Conservation (phyloP, 2,113 vertebrate species). For the Asarcornis scutulata region DNA sequence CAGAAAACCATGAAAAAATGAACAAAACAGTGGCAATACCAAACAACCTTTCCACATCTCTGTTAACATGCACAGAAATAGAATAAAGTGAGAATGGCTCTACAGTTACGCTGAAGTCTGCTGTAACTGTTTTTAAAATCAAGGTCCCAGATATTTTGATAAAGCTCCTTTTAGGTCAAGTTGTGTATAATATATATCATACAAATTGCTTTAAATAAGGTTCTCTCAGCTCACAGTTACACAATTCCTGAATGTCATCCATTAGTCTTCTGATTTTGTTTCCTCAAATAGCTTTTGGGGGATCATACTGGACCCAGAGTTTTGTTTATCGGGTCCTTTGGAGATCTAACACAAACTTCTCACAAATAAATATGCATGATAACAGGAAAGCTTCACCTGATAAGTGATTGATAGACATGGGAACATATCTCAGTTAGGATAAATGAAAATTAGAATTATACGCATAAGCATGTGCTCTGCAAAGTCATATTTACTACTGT, state of each 20-base stretch:
- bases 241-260: background rate
- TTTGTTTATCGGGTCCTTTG: background rate
- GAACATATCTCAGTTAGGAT: background rate
- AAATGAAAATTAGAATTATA: background rate
- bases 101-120: constrained; percentile 31
- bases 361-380: background rate
- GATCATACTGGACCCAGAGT: background rate
- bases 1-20: constrained; percentile 25
- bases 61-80: constrained; percentile 66
- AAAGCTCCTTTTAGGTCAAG: constrained; percentile 24
- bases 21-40: constrained; percentile 48
- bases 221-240: background rate
- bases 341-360: background rate
- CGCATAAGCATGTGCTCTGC: background rate
- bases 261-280: background rate
- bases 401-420: background rate
- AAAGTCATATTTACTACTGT: background rate
- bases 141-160: constrained; percentile 41
- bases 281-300: background rate
- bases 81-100: constrained; percentile 64
- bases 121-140: constrained; percentile 46
- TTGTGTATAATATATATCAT: background rate
- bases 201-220: constrained; percentile 15
- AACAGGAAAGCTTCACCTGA: background rate
- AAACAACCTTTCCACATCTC: constrained; percentile 64